Evolutionary conservation across 1,140 invertebrate species (phyloP), one percentile per base, ranked within the genome.

Genomic region (Lepidurus packardi): DNA sequence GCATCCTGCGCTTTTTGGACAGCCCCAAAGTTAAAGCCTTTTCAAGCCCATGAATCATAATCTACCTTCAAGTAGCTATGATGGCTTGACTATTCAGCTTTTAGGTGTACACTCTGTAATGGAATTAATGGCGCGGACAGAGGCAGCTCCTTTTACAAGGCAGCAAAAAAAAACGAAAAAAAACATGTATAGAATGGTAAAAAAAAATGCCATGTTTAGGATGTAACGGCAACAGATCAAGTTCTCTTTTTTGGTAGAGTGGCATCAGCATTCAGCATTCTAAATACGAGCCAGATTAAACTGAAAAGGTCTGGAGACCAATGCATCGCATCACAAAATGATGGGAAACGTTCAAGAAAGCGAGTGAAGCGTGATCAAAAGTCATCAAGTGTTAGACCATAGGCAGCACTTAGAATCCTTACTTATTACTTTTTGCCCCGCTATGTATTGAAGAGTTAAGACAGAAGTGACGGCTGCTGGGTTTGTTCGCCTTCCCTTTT

Each of bases 61-160:
- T 65, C 53, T 65, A 65, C 53, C 53, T 65, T 65, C 53, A 65
- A 65, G 53, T 65, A 65, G 53, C 53, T 65, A 65, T 65, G 53
- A 65, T 65, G 21, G 53, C 53, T n/a, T 65, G 53, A 65, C 53
- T 65, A 65, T 21, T 65, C 21, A 13, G 53, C n/a, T 21, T 65
- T 65, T 21, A 7, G 9, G 3, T 65, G 21, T 65, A 13, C 53
- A 65, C 21, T 65, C 21, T 65, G 53, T 65, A 65, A 13, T 34
- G 16, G 53, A 65, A 65, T 65, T 65, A 65, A 65, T 65, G 53
- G 53, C 21, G 53, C 53, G 53, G 53, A 65, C 53, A 65, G 53
- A 65, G 21, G 53, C n/a, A 65, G 53, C 53, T 21, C 53, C 53
- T 65, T 34, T 65, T 16, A 16, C n/a, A 65, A 65, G 53, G 16